A percentile compares a stretch with the other conserved stretches of the same genome.
Conservation (phyloP, 2,888 invertebrate genomes). For the Tinea semifulvella region DNA sequence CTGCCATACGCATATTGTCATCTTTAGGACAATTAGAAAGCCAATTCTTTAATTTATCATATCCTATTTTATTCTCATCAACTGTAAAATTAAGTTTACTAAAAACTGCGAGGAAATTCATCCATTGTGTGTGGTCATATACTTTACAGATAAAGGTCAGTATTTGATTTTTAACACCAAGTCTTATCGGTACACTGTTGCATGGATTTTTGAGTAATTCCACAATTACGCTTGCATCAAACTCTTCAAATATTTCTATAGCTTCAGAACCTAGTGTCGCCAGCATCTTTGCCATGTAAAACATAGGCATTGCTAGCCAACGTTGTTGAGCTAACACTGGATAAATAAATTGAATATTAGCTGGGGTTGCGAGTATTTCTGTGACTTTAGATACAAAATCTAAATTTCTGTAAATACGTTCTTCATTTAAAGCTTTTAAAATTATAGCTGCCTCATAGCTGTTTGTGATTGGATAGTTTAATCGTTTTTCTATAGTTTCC, state of each 20-base stretch:
- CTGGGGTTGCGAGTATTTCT: conserved; percentile 24
- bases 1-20: conserved; percentile 35
- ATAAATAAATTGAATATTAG: conserved; percentile 30
- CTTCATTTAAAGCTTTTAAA: conserved; percentile 45
- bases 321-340: conserved; percentile 36
- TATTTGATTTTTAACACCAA: conserved; percentile 37
- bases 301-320: conserved; percentile 50
- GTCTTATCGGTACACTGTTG: conserved; percentile 43
- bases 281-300: conserved; percentile 35
- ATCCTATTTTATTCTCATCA: conserved; percentile 19
- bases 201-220: conserved; percentile 38
- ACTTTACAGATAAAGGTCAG: conserved; percentile 34
- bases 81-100: conserved; percentile 28
- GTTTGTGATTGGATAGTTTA: conserved; percentile 29
- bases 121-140: conserved; percentile 31
- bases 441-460: conserved; percentile 33
- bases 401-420: conserved; percentile 37
- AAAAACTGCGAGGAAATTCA: conserved; percentile 26
- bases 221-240: not conserved
- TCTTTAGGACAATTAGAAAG: not conserved
- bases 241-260: not conserved
- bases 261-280: not conserved
- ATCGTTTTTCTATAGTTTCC: conserved; percentile 42
- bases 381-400: conserved; percentile 30
- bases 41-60: not conserved